These are phyloP conservation scores for Phrixothrix hirtus DNA, from an alignment of 2,888 invertebrate genomes.

Conservation along the genomic window DNA sequence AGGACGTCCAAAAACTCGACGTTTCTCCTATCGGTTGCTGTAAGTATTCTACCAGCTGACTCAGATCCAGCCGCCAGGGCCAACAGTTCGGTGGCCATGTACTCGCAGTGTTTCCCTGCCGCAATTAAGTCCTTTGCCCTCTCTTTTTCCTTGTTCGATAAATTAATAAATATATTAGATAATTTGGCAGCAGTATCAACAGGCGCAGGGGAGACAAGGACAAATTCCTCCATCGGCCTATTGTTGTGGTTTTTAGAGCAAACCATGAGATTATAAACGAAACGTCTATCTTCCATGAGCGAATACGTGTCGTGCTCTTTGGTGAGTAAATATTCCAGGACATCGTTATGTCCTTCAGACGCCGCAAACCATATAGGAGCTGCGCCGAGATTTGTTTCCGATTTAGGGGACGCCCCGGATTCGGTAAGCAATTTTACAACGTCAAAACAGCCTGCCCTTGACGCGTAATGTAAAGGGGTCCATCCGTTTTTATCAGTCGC, in stretches of 20 bases:
- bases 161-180: slow-evolving; percentile 84
- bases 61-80: slow-evolving; percentile 93
- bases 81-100: slow-evolving; percentile 95
- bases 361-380: slow-evolving; percentile 98
- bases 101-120: slow-evolving; percentile 95
- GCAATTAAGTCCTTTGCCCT: slow-evolving; percentile 94
- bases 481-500: slow-evolving; percentile 96
- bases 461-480: slow-evolving; percentile 93
- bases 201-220: slow-evolving; percentile 98
- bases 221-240: slow-evolving; percentile 96
- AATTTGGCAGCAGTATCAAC: slow-evolving; percentile 98
- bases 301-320: slow-evolving; percentile 97
- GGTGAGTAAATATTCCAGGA: slow-evolving; percentile 92
- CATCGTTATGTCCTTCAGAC: slow-evolving; percentile 94
- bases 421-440: slow-evolving; percentile 94
- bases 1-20: slow-evolving; percentile 94
- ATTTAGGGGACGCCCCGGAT: slow-evolving; percentile 94
- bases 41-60: slow-evolving; percentile 91
- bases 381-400: slow-evolving; percentile 93
- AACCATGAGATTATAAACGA: slow-evolving; percentile 97
- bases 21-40: slow-evolving; percentile 92
- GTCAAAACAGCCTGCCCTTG: slow-evolving; percentile 91
- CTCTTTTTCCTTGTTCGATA: slow-evolving; percentile 97
- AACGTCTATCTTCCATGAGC: slow-evolving; percentile 96
- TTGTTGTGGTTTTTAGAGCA: slow-evolving; percentile 95